A percentile compares a stretch with the other conserved stretches of the same genome.
These are phyloP conservation scores for Henricia sp. DNA, from an alignment of 53 echinoderm and acorn worm species.

Conservation along the genomic window DNA sequence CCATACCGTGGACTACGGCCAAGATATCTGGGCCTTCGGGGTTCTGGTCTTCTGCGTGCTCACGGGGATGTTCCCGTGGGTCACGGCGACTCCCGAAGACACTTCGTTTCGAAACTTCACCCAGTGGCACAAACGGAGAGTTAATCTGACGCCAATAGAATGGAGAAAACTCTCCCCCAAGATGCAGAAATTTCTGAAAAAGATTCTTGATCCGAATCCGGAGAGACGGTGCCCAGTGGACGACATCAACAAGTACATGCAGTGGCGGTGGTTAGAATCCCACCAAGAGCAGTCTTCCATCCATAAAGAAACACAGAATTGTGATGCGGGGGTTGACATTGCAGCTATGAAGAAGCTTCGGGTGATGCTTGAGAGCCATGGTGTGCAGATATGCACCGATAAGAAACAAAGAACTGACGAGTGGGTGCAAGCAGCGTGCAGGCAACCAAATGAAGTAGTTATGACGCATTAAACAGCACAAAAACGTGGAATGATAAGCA, in stretches of 20 bases:
- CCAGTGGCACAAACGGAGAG: constrained; percentile 85
- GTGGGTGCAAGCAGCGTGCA: constrained; percentile 65
- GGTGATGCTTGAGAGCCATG: constrained; percentile 74
- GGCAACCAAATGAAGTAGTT: background rate
- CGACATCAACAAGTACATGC: constrained; percentile 79
- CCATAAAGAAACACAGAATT: no score
- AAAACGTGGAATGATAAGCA: no score
- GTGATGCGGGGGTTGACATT: constrained; percentile 7
- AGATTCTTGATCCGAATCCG: constrained; percentile 80
- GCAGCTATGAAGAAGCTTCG: constrained; percentile 79
- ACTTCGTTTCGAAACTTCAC: constrained; percentile 70
- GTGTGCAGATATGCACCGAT: constrained; percentile 70
- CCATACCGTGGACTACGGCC: constrained; percentile 68
- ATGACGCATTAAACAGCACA: no score
- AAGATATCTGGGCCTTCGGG: constrained; percentile 95
- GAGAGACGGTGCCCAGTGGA: constrained; percentile 70
- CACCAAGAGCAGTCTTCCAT: constrained; percentile 28
- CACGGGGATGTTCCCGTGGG: constrained; percentile 92
- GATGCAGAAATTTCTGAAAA: constrained; percentile 73
- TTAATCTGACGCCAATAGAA: constrained; percentile 61
- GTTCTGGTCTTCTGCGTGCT: constrained; percentile 89
- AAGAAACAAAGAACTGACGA: constrained; percentile 74
- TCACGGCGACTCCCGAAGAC: constrained; percentile 69
- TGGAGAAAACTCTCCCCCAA: constrained; percentile 87
- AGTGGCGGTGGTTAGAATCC: constrained; percentile 65